Conservation (phyloP, 2,888 invertebrate genomes). For the Cerceris ruficornis region DNA sequence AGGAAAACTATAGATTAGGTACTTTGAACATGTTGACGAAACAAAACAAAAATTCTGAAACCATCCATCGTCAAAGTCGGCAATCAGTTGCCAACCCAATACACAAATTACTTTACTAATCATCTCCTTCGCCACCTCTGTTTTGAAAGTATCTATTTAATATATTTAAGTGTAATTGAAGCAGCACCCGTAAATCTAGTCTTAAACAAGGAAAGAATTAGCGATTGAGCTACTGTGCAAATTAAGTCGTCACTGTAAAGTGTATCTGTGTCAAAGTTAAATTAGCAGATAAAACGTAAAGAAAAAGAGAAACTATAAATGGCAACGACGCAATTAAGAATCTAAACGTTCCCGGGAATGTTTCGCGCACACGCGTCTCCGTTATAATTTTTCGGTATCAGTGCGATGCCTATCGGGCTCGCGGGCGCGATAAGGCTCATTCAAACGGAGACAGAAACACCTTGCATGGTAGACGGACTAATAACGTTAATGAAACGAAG, state of each 20-base stretch:
- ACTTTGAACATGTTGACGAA: too few species aligned
- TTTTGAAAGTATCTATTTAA: too few species aligned
- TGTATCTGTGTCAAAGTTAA: not conserved
- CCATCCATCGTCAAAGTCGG: too few species aligned
- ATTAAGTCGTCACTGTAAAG: not conserved
- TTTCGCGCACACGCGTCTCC: not conserved
- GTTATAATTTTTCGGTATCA: constrained; percentile 20
- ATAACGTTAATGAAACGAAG: constrained; percentile 77
- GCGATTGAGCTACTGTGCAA: too few species aligned
- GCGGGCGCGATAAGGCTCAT: constrained; percentile 34
- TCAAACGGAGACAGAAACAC: constrained; percentile 36
- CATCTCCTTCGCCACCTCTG: too few species aligned
- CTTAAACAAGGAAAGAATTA: too few species aligned
- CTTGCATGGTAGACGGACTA: constrained; percentile 66
- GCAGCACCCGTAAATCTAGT: too few species aligned
- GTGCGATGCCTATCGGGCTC: constrained; percentile 24
- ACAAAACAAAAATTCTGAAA: too few species aligned
- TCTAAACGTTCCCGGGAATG: not conserved
- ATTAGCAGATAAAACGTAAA: not conserved
- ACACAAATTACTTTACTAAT: too few species aligned
- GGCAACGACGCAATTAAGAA: not conserved
- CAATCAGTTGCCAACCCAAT: too few species aligned
- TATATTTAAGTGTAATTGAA: too few species aligned
- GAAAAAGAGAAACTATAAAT: not conserved
- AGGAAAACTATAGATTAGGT: too few species aligned